A percentile compares a stretch with the other conserved stretches of the same genome.
phyloP scores from a whole-genome alignment of 2,797 vertebrate species.

The Taeniopygia guttata region DNA sequence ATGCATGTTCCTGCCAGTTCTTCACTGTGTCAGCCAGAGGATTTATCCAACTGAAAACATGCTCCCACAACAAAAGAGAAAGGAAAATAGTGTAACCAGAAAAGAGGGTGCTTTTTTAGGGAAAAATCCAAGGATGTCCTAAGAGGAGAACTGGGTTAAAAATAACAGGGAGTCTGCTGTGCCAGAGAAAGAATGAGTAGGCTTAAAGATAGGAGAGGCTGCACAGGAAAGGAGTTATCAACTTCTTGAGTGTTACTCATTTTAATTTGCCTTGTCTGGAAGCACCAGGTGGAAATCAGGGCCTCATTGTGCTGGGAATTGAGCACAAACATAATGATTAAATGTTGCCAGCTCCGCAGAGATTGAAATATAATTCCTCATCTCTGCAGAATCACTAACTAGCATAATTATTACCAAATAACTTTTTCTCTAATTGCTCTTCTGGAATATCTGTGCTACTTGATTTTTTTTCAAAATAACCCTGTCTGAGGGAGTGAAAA shows the following conservation, averaged over 20 bases:
- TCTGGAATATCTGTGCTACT: not conserved
- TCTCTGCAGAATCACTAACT: not conserved
- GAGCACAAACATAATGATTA: conserved; percentile 1
- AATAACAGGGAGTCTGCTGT: not conserved
- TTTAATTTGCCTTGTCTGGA: conserved; percentile 30
- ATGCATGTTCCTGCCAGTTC: not conserved
- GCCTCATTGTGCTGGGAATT: conserved; percentile 1
- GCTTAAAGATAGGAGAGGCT: not conserved
- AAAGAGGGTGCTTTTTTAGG: not conserved
- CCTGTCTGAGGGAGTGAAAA: not conserved
- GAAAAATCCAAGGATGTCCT: not conserved
- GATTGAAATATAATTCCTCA: not conserved
- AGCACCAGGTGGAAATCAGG: conserved; percentile 26
- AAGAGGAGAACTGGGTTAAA: not conserved
- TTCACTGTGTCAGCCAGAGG: not conserved
- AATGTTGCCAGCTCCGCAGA: conserved; percentile 21
- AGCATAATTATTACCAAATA: not conserved
- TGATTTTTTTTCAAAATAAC: not conserved
- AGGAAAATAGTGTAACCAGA: not conserved
- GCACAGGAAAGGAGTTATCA: not conserved
- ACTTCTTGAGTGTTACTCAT: not conserved
- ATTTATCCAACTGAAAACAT: not conserved
- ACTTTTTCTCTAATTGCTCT: not conserved
- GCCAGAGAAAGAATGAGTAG: not conserved
- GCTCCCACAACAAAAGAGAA: not conserved